Conservation (phyloP, 2,113 vertebrate species). For the Gallinago paraguaiae region DNA sequence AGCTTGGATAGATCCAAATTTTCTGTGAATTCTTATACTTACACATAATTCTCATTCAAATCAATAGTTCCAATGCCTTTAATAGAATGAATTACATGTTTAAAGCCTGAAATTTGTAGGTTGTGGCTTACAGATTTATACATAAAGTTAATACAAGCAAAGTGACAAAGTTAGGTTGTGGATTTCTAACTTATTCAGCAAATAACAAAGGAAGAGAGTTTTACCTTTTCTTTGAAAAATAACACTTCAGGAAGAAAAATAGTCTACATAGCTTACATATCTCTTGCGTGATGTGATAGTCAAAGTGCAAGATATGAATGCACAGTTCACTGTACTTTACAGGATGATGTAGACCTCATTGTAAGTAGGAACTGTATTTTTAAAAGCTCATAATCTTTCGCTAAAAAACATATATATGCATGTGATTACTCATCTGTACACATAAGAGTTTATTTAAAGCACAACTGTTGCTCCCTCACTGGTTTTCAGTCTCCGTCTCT, state of each 20-base stretch:
- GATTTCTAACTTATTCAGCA: not conserved
- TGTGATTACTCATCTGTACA: not conserved
- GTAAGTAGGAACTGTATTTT: not conserved
- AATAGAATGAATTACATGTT: not conserved
- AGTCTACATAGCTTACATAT: not conserved
- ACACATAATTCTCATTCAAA: not conserved
- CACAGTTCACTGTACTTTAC: not conserved
- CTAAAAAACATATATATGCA: not conserved
- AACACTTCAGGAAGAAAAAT: not conserved
- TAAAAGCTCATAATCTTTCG: not conserved
- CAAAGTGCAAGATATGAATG: not conserved
- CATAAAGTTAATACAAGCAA: not conserved
- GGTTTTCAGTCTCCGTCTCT: not conserved
- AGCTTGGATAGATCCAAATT: not conserved
- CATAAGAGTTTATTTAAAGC: not conserved
- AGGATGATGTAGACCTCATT: not conserved
- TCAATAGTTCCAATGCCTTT: not conserved
- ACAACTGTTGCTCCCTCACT: not conserved
- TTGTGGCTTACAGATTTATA: not conserved
- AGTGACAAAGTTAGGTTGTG: not conserved
- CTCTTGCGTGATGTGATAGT: not conserved
- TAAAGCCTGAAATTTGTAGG: not conserved
- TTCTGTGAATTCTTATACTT: not conserved
- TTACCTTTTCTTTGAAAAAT: not conserved
- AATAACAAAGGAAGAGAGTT: not conserved